Evolutionary conservation across 2,888 invertebrate species (phyloP).

Genomic region (Aleiodes testaceus): DNA sequence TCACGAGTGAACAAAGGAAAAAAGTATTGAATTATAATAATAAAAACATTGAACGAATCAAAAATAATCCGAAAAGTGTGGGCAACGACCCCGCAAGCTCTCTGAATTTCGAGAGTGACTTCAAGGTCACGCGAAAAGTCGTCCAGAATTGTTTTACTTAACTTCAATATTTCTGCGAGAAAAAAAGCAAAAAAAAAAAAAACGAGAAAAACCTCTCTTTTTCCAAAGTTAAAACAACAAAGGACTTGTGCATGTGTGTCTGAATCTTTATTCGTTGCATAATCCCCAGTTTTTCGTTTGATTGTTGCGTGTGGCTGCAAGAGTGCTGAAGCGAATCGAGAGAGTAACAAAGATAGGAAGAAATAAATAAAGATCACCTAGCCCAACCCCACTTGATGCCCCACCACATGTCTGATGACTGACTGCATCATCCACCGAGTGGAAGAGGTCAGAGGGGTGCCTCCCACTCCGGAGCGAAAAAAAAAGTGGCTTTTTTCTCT

Average conservation of each 20-base stretch:
- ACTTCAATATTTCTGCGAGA: no score
- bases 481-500: constrained; percentile 10
- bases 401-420: neutral
- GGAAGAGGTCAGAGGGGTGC: constrained; percentile 31
- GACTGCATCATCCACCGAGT: constrained; percentile 32
- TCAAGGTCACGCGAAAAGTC: constrained; percentile 50
- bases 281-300: constrained; percentile 49
- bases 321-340: neutral
- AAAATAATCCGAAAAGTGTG: constrained; percentile 43
- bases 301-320: constrained; percentile 16
- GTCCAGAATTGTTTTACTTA: no score
- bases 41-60: no score
- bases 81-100: constrained; percentile 49
- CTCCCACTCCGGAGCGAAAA: neutral
- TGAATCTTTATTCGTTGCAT: constrained; percentile 60
- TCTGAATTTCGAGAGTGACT: constrained; percentile 50
- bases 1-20: neutral
- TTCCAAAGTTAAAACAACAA: constrained; percentile 15
- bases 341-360: constrained; percentile 13
- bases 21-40: neutral
- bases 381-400: constrained; percentile 24
- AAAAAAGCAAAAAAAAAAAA: neutral
- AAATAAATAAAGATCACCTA: constrained; percentile 32
- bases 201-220: neutral
- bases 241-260: constrained; percentile 40